Base-by-base conservation (phyloP, 1,140 invertebrate genomes). In the Trichonephila inaurata region DNA sequence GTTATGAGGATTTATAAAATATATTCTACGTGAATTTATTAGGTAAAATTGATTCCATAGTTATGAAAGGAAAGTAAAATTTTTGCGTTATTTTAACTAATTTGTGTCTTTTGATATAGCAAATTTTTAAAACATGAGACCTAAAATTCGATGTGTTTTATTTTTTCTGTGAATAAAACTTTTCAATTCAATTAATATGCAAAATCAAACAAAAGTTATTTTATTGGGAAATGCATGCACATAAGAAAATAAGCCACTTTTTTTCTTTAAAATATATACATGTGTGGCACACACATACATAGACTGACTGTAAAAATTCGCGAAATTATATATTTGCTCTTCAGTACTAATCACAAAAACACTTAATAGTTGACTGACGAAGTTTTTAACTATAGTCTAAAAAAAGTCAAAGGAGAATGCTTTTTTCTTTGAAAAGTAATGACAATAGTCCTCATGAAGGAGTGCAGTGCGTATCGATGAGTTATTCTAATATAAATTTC, bases 191-290 rank as follows among this genome's bases (percentile, higher is more conserved):
- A 24, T 69, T n/a, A 12, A 69, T 24, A 14, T 24, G 10, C 62
- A n/a, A 14, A 77, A 16, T 77, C 6, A 77, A 77, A 77, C 33
- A 77, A 77, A 77, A 33, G 72, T 28, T 33, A 40, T 40, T 77
- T 77, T 77, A 77, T 77, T 77, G 72, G 28, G 18, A 77, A 77
- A 77, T 77, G 72, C 72, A 33, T 77, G 18, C 28, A 77, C 24
- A 77, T 7, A 24, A 69, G 24, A 24, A 77, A 77, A 33, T 12
- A 18, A 77, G 24, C 28, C 28, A 72, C 28, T 33, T 77, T 28
- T 28, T 16, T 77, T 33, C n/a, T 24, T 69, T n/a, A 51, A 51
- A 18, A 77, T 24, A 77, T 24, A 33, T 33, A 72, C 24, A 77
- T 6, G 5, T 40, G 33, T 77, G 72, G 28, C 72, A 77, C 24